phyloP scores from a whole-genome alignment of 1,140 invertebrate genomes.

The Cepaea nemoralis region DNA sequence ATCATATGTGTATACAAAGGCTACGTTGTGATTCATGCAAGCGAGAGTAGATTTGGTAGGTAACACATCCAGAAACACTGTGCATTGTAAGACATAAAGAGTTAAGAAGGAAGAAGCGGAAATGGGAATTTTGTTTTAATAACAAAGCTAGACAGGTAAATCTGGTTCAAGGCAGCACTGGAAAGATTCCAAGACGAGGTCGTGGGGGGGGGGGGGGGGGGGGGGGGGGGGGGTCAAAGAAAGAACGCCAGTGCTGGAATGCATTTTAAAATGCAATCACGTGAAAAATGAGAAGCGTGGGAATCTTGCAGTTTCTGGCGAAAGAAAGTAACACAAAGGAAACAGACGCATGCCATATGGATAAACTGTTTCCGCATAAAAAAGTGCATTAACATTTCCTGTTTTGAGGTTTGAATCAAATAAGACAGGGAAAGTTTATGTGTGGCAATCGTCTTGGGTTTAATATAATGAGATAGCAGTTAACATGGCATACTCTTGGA shows the following conservation, averaged over 20 bases:
- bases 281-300: slow-evolving; percentile 25
- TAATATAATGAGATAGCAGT: no score
- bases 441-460: no score
- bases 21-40: no score
- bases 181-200: not conserved
- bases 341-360: not conserved
- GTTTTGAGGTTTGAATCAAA: not conserved
- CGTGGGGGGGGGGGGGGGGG: not conserved
- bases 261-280: slow-evolving; percentile 24
- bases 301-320: not conserved
- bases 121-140: not conserved
- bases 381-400: not conserved
- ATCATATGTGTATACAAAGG: no score
- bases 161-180: not conserved
- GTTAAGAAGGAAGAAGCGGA: not conserved
- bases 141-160: not conserved
- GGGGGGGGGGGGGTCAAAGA: not conserved
- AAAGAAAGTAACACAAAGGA: not conserved
- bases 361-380: not conserved
- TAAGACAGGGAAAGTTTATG: no score
- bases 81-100: no score
- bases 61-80: no score
- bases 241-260: not conserved
- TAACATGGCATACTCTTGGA: no score
- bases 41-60: no score